Evolutionary conservation across 2,113 vertebrate species (phyloP).

Genomic region (Orientallactaga bullata): DNA sequence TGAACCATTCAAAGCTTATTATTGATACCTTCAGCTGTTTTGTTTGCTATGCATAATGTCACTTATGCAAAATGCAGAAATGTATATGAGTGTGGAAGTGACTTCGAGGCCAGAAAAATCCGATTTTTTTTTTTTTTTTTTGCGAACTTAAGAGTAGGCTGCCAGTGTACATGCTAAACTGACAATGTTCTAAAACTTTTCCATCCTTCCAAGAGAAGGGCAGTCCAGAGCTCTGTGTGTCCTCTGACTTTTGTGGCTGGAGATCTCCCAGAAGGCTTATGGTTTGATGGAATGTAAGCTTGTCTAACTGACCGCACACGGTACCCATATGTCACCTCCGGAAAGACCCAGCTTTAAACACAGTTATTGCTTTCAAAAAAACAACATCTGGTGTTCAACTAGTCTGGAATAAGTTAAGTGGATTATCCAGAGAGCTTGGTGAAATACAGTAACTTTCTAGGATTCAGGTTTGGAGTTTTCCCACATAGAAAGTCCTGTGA

Average conservation of each 20-base stretch:
- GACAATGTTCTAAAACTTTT: constrained; percentile 51
- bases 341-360: neutral
- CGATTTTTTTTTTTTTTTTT: constrained; percentile 51
- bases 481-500: neutral
- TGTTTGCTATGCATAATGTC: neutral
- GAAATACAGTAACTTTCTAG: neutral
- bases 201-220: neutral
- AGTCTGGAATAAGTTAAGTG: neutral
- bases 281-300: neutral
- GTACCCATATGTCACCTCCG: neutral
- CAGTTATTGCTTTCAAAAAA: neutral
- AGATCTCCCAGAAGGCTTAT: neutral
- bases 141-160: neutral
- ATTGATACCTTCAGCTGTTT: neutral
- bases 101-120: neutral
- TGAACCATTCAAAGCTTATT: neutral
- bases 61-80: neutral
- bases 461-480: neutral
- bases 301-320: neutral
- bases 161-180: neutral
- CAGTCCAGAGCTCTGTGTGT: neutral
- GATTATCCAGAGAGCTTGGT: neutral
- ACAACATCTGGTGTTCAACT: neutral
- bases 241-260: neutral
- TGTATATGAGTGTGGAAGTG: neutral